Percentiles rank a stretch among this genome's conserved stretches.
Evolutionary conservation across 2,888 invertebrate species (phyloP).

Genomic region (Bruchidius siliquastri): DNA sequence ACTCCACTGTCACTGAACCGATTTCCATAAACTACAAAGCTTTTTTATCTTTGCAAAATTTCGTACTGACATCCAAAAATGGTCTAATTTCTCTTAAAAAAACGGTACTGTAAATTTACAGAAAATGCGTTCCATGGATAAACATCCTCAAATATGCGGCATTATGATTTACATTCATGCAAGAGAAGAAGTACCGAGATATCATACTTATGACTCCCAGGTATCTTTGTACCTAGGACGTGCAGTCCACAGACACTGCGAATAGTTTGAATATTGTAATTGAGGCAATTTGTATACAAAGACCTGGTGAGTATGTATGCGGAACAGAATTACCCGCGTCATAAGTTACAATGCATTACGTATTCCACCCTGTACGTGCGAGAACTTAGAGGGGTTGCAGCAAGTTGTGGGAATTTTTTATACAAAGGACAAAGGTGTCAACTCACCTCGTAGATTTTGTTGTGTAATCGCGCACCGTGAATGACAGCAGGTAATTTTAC

Average conservation of each 20-base stretch:
- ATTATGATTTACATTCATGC: too few species aligned
- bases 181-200: background rate
- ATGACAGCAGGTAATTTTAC: background rate
- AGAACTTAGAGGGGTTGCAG: conserved; percentile 7
- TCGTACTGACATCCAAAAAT: too few species aligned
- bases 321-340: background rate
- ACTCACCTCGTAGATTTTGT: background rate
- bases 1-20: too few species aligned
- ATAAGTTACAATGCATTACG: background rate
- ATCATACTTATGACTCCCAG: background rate
- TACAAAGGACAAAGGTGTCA: background rate
- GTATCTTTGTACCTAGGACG: background rate
- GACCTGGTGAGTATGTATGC: background rate
- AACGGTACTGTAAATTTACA: too few species aligned
- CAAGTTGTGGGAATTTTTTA: conserved; percentile 19
- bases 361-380: background rate
- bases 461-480: background rate
- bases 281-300: background rate
- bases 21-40: too few species aligned
- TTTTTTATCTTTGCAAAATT: too few species aligned
- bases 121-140: too few species aligned
- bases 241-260: background rate
- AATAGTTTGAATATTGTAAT: background rate
- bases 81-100: too few species aligned
- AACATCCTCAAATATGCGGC: too few species aligned